A percentile compares a stretch with the other conserved stretches of the same genome.
phyloP scores from a whole-genome alignment of 2,113 vertebrate genomes.

The Cinclus mexicanus region DNA sequence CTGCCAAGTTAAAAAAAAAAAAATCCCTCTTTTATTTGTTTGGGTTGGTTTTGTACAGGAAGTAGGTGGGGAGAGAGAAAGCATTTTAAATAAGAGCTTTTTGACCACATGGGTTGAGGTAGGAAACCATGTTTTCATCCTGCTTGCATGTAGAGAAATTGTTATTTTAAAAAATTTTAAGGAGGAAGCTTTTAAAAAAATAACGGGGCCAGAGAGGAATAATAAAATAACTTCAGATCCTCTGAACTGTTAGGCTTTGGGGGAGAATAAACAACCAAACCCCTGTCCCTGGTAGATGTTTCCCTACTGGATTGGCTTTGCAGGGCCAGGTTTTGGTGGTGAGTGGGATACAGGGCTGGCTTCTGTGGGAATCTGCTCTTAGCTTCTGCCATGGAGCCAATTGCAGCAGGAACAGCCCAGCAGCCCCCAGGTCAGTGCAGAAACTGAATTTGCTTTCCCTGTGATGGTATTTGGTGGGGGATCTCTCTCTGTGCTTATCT shows the following conservation, averaged over 20 bases:
- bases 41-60: not conserved
- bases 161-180: not conserved
- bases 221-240: not conserved
- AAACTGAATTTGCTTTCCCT: not conserved
- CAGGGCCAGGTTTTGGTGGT: not conserved
- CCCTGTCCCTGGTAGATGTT: not conserved
- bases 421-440: not conserved
- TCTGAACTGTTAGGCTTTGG: not conserved
- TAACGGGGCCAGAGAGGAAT: not conserved
- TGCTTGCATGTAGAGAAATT: not conserved
- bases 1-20: not conserved
- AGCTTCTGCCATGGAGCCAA: not conserved
- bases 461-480: rapidly evolving
- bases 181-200: not conserved
- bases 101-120: not conserved
- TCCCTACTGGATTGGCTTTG: not conserved
- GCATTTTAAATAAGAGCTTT: not conserved
- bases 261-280: not conserved
- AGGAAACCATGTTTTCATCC: not conserved
- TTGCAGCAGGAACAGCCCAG: not conserved
- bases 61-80: not conserved
- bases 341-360: not conserved
- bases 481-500: not conserved
- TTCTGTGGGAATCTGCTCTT: not conserved
- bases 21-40: not conserved